A percentile compares a stretch with the other conserved stretches of the same genome.
These are phyloP conservation scores for Seriola quinqueradiata DNA, from an alignment of 2,113 vertebrate species.

Conservation along the genomic window DNA sequence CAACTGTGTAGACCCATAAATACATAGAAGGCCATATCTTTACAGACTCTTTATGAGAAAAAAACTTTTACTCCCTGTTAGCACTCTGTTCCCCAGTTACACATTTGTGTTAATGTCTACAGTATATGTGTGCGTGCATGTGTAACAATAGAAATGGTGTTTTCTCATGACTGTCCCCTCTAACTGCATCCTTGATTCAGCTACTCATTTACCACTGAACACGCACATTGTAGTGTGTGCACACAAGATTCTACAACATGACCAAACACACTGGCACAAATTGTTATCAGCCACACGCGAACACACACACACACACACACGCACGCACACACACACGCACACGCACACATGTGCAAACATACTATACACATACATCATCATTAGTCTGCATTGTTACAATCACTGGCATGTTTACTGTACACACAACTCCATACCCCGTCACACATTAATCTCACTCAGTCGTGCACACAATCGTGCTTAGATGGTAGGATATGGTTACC, in stretches of 20 bases:
- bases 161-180: constrained; percentile 37
- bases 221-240: constrained; percentile 19
- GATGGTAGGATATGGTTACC: not conserved
- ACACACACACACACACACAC: constrained; percentile 17
- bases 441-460: constrained; percentile 50
- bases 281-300: constrained; percentile 48
- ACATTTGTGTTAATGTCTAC: not conserved
- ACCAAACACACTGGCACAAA: constrained; percentile 32
- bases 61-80: not conserved
- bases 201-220: constrained; percentile 62
- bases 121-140: not conserved
- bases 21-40: not conserved
- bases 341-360: constrained; percentile 48
- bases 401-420: constrained; percentile 55
- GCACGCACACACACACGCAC: constrained; percentile 16
- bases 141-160: not conserved
- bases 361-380: constrained; percentile 61
- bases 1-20: not conserved
- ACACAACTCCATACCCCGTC: constrained; percentile 32
- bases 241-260: constrained; percentile 23
- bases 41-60: not conserved
- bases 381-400: constrained; percentile 65
- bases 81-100: not conserved
- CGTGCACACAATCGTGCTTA: constrained; percentile 12
- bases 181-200: constrained; percentile 38